Evolutionary conservation across 2,113 vertebrate genomes (phyloP), one percentile per base, ranked within the genome.

Genomic region (Ivindomyrus marchei): DNA sequence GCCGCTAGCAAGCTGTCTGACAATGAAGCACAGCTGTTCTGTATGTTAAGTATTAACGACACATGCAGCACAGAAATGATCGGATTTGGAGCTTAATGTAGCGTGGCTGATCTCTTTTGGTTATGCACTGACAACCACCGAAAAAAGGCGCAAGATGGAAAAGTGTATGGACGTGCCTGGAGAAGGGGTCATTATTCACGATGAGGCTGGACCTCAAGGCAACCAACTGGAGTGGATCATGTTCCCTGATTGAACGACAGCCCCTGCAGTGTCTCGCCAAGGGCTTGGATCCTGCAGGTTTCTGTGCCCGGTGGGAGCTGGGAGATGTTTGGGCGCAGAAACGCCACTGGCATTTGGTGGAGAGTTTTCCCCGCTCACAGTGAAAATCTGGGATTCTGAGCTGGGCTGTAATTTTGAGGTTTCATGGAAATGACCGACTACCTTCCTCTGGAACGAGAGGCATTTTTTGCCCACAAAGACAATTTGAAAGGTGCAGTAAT

Each of bases 331-430:
- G 15, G 49, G 39, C 9, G 36, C 31, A 62, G 89, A 45, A 62
- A 19, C 15, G 6, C 52, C 77, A 27, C 50, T 58, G 52, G 39
- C 42, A 45, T 10, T 83, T 24, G 47, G 19, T 42, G 6, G 27
- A 50, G 13, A 17, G 89, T 49, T 21, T 52, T 4, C 62, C 52
- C 52, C 3, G 7, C 84, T 74, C 45, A 2, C 53, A 74, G 83
- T 87, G 84, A 39, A 90, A 50, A 27, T 47, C 85, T 42, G 45
- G 49, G 66, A 31, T 52, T 9, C 89, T 52, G 53, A 9, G 27
- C 89, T 52, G 58, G 46, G 92, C 90, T 94, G 93, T 91, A 94
- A 94, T 95, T 94, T 94, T 94, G 95, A 94, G 95, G 94, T 94
- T 94, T 93, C 91, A 92, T 92, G 93, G 92, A 92, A 92, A 92